Evolutionary conservation across 2,888 invertebrate genomes (phyloP).

Genomic region (Rhabditoides inermis): DNA sequence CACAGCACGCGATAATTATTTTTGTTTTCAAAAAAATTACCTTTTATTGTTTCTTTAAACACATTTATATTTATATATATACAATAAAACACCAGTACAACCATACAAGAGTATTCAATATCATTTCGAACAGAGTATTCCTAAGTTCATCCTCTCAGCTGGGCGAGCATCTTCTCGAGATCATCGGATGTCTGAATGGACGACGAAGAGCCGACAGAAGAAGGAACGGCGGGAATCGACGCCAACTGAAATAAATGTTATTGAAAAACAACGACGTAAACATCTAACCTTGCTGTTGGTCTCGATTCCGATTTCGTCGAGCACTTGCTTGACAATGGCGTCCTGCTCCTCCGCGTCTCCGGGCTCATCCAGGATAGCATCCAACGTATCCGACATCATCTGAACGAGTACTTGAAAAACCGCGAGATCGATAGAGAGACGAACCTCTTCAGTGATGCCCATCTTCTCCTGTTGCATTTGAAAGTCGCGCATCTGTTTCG

Average conservation of each 20-base stretch:
- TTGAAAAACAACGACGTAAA: background rate
- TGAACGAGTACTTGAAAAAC: constrained; percentile 2
- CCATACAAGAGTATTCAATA: too few species aligned
- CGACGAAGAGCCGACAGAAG: background rate
- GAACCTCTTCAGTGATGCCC: constrained; percentile 92
- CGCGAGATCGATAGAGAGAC: constrained; percentile 62
- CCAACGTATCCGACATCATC: constrained; percentile 72
- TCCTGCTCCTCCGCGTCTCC: constrained; percentile 83
- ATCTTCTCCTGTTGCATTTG: constrained; percentile 75
- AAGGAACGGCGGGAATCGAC: constrained; percentile 9
- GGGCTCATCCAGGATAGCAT: constrained; percentile 78
- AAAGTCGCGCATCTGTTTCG: constrained; percentile 75
- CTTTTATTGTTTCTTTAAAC: too few species aligned
- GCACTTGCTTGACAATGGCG: constrained; percentile 75
- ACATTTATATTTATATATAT: too few species aligned
- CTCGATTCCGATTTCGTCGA: constrained; percentile 95
- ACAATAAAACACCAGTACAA: too few species aligned
- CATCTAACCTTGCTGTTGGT: constrained; percentile 72
- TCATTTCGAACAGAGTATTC: background rate
- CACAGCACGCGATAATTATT: too few species aligned
- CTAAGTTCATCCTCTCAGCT: constrained; percentile 8
- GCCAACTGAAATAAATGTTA: constrained; percentile 13
- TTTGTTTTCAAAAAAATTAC: too few species aligned
- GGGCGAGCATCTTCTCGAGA: constrained; percentile 17
- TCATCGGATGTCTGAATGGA: constrained; percentile 17